phyloP scores from a whole-genome alignment of 2,797 vertebrate species.

The Nannoperca australis region DNA sequence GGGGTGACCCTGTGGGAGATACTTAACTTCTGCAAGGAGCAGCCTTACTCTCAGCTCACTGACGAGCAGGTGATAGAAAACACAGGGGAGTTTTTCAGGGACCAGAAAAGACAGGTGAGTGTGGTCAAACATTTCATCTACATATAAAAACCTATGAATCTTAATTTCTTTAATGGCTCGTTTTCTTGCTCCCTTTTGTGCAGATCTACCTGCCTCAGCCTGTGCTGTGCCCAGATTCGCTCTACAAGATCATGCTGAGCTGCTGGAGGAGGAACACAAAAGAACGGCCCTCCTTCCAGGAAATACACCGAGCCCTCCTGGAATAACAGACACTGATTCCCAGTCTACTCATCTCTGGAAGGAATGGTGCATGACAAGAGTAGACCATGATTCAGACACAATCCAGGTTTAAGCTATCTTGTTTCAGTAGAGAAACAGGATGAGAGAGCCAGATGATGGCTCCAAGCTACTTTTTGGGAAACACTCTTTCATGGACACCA shows the following conservation, averaged over 20 bases:
- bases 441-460: conserved; percentile 39
- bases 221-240: conserved; percentile 90
- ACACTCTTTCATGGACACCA: conserved; percentile 59
- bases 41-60: conserved; percentile 96
- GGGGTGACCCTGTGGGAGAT: conserved; percentile 98
- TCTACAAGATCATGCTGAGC: conserved; percentile 98
- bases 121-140: not conserved
- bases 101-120: conserved; percentile 95
- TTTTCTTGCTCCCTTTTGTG: not conserved
- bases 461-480: conserved; percentile 52
- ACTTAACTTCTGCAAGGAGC: conserved; percentile 96
- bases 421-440: conserved; percentile 47
- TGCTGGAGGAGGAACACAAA: conserved; percentile 98
- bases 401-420: conserved; percentile 74
- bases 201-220: conserved; percentile 97
- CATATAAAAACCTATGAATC: not conserved
- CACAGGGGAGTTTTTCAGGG: conserved; percentile 98
- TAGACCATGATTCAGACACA: conserved; percentile 44
- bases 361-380: conserved; percentile 47
- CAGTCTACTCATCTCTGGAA: conserved; percentile 55
- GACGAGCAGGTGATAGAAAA: conserved; percentile 99
- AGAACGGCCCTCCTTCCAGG: conserved; percentile 94
- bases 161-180: not conserved
- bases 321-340: conserved; percentile 80
- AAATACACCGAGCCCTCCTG: conserved; percentile 91